Evolutionary conservation across 1,140 invertebrate genomes (phyloP).

Genomic region (Euborellia annulipes): DNA sequence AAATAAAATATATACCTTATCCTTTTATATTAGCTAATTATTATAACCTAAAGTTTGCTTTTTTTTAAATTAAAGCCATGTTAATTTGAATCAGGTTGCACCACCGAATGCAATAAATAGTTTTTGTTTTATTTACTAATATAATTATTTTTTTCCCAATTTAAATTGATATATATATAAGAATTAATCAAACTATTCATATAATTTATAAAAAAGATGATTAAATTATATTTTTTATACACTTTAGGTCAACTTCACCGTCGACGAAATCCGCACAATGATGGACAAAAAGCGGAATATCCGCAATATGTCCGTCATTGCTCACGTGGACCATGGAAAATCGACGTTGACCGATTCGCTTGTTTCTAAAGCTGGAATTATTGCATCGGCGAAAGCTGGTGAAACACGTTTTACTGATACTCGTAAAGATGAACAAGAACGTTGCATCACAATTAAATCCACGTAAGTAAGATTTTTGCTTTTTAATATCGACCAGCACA

Average conservation of each 20-base stretch:
- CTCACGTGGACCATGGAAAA: conserved; percentile 99
- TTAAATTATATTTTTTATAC: conserved; percentile 11
- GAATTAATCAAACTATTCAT: conserved; percentile 3
- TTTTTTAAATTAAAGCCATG: background rate
- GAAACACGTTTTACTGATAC: conserved; percentile 99
- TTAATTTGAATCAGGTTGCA: conserved; percentile 6
- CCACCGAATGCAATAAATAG: background rate
- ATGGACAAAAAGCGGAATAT: conserved; percentile 99
- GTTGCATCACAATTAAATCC: conserved; percentile 99
- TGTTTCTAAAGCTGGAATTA: conserved; percentile 99
- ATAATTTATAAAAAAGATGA: conserved; percentile 22
- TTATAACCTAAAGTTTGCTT: too few species aligned
- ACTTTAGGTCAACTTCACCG: conserved; percentile 97
- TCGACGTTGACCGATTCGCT: conserved; percentile 98
- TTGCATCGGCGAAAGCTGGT: conserved; percentile 94
- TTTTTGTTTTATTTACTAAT: background rate
- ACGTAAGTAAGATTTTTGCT: conserved; percentile 57
- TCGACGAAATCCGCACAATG: conserved; percentile 97
- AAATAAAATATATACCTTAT: too few species aligned
- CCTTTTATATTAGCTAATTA: too few species aligned
- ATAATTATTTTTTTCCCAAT: too few species aligned
- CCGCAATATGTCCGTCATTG: conserved; percentile 99
- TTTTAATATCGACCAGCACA: too few species aligned
- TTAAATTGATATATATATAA: too few species aligned
- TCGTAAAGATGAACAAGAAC: conserved; percentile 97